Evolutionary conservation across 2,113 vertebrate genomes (phyloP).

Genomic region (Thunnus thynnus): DNA sequence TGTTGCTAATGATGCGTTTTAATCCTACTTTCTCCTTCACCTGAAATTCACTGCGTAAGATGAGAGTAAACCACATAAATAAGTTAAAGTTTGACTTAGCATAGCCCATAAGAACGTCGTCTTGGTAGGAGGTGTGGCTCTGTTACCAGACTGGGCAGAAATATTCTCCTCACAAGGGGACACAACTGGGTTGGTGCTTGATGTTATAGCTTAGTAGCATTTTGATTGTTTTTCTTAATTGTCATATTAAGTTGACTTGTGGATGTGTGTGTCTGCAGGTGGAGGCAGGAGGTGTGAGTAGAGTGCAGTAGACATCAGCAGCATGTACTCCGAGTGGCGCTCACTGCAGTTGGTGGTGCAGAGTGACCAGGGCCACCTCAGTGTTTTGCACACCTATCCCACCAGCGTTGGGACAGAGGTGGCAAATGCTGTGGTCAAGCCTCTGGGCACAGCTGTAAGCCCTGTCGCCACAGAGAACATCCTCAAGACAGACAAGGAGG

Average conservation of each 20-base stretch:
- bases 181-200: no score
- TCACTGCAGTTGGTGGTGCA: conserved; percentile 96
- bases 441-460: conserved; percentile 91
- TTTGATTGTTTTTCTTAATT: background rate
- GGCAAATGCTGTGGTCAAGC: conserved; percentile 94
- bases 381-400: conserved; percentile 96
- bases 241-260: background rate
- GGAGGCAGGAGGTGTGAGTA: conserved; percentile 78
- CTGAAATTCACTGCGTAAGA: background rate
- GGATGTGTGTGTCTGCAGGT: conserved; percentile 68
- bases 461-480: conserved; percentile 91
- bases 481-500: conserved; percentile 97
- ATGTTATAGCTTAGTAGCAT: background rate
- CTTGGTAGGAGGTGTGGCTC: background rate
- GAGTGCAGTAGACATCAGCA: conserved; percentile 78
- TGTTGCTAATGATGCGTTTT: background rate
- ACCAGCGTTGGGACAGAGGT: conserved; percentile 93
- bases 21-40: no score
- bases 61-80: background rate
- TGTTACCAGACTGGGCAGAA: background rate
- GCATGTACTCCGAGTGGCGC: conserved; percentile 98
- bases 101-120: background rate
- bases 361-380: conserved; percentile 95
- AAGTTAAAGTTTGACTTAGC: background rate
- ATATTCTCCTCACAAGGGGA: background rate